phyloP scores from a whole-genome alignment of 2,797 vertebrate species.

The Semaprochilodus insignis region DNA sequence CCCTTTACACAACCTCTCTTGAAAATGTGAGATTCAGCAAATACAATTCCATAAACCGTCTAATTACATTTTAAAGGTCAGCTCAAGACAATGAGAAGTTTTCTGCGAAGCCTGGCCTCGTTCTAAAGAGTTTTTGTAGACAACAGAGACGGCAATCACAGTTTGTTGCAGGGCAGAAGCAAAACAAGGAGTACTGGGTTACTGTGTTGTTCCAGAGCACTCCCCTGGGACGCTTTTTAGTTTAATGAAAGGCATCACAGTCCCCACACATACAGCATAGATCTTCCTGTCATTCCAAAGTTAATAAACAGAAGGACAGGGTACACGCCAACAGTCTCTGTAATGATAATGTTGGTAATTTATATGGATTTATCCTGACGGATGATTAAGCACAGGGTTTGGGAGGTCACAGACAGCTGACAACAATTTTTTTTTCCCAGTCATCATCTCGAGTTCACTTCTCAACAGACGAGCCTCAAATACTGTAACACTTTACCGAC shows the following conservation, averaged over 20 bases:
- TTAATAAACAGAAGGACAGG: slow-evolving; percentile 17
- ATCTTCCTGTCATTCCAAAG: slow-evolving; percentile 16
- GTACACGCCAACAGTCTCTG: slow-evolving; percentile 7
- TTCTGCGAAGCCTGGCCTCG: slow-evolving; percentile 28
- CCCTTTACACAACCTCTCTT: slow-evolving; percentile 44
- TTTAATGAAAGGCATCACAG: slow-evolving; percentile 21
- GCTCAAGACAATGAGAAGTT: slow-evolving; percentile 52
- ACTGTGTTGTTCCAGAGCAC: slow-evolving; percentile 28
- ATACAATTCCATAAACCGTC: slow-evolving; percentile 53
- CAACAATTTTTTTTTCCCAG: slow-evolving; percentile 7
- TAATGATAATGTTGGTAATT: slow-evolving; percentile 31
- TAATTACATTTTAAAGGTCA: slow-evolving; percentile 61
- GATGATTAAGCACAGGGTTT: slow-evolving; percentile 22
- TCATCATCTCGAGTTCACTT: slow-evolving; percentile 17
- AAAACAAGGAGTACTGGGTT: neutral
- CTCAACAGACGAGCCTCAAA: neutral
- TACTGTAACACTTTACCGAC: slow-evolving; percentile 10
- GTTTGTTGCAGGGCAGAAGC: slow-evolving; percentile 7
- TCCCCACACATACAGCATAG: neutral
- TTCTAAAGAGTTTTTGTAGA: slow-evolving; percentile 28
- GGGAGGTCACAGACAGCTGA: slow-evolving; percentile 6
- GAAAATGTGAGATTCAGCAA: slow-evolving; percentile 52
- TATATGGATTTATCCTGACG: slow-evolving; percentile 35
- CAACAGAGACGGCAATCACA: slow-evolving; percentile 32
- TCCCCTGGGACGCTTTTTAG: slow-evolving; percentile 16